Conservation (phyloP, 1,140 invertebrate species). For the Apis mellifera region DNA sequence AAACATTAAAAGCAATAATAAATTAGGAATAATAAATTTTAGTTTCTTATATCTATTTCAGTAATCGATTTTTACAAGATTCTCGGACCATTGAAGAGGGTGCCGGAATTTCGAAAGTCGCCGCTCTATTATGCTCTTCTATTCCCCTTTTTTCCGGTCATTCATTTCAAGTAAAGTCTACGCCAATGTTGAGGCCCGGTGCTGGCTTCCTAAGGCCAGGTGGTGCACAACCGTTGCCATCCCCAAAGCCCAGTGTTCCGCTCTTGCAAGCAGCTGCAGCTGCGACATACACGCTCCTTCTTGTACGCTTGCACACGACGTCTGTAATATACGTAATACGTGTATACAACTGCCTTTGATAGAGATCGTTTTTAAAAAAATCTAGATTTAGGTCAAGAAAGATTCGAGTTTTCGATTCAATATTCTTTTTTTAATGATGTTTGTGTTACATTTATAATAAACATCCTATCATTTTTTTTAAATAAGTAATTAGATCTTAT, state of each 20-base stretch:
- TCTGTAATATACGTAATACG: constrained; percentile 17
- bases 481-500: neutral
- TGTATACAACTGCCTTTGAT: neutral
- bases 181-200: constrained; percentile 73
- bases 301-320: constrained; percentile 28
- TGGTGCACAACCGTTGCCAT: constrained; percentile 79
- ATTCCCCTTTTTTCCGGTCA: constrained; percentile 40
- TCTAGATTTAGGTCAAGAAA: constrained; percentile 36
- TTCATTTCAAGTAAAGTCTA: constrained; percentile 59
- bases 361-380: constrained; percentile 32
- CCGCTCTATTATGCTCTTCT: constrained; percentile 44
- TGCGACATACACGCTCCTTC: constrained; percentile 57
- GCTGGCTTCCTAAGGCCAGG: constrained; percentile 75
- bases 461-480: neutral
- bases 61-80: constrained; percentile 49
- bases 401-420: neutral
- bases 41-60: neutral
- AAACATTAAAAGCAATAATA: neutral
- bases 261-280: constrained; percentile 71
- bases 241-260: constrained; percentile 73
- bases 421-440: neutral
- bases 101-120: constrained; percentile 67
- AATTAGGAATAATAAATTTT: neutral
- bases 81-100: constrained; percentile 33
- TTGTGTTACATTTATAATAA: neutral